Evolutionary conservation across 2,113 vertebrate species (phyloP).

Genomic region (Lathamus discolor): DNA sequence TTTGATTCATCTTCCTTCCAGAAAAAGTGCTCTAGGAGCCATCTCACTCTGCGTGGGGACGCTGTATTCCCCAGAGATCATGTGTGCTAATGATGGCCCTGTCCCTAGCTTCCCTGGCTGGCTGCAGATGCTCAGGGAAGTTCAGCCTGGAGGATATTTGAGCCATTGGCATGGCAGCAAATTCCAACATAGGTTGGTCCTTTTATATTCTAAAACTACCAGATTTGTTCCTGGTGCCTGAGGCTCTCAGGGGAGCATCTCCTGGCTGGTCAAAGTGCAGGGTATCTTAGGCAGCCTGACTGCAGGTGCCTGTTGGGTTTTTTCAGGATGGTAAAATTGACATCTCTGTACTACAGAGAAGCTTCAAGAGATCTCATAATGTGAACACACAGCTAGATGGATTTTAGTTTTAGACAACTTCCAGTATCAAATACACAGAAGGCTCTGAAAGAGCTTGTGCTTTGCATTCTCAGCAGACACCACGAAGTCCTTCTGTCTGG

Average conservation of each 20-base stretch:
- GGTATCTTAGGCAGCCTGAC: not conserved
- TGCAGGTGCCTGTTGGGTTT: not conserved
- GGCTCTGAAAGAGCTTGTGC: not conserved
- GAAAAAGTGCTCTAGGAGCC: not conserved
- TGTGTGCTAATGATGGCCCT: not conserved
- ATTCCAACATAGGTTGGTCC: rapidly evolving
- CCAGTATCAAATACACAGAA: not conserved
- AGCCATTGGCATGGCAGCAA: not conserved
- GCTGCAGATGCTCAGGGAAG: not conserved
- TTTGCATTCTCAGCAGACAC: not conserved
- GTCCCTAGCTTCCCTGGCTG: not conserved
- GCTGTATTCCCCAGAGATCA: not conserved
- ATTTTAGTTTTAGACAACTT: not conserved
- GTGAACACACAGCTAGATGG: not conserved
- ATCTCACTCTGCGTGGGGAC: not conserved
- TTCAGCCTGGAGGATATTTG: not conserved
- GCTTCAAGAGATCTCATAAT: not conserved
- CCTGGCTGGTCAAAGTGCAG: not conserved
- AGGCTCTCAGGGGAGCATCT: not conserved
- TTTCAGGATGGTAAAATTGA: not conserved
- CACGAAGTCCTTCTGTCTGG: not conserved
- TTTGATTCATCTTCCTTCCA: not conserved
- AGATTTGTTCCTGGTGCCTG: not conserved
- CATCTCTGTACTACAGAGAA: not conserved
- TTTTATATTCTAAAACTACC: not conserved